These are phyloP conservation scores for Rhynchomys soricoides DNA, from an alignment of 2,113 vertebrate species.

Conservation along the genomic window DNA sequence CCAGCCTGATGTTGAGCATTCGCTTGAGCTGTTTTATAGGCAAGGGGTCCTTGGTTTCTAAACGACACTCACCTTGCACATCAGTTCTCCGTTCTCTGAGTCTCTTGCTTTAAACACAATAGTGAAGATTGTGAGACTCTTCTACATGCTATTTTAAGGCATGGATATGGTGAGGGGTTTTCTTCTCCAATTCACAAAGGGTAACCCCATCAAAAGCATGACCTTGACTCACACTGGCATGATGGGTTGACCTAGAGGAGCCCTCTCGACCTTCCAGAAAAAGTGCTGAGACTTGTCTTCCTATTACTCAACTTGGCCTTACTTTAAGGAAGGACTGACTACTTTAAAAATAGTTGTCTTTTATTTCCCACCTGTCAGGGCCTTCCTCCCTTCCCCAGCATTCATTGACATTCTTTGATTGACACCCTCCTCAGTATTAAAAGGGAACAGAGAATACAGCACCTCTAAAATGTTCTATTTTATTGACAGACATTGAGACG, in stretches of 20 bases:
- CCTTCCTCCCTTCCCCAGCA: conserved; percentile 36
- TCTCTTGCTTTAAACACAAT: conserved; percentile 23
- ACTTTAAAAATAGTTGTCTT: conserved; percentile 65
- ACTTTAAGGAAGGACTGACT: conserved; percentile 54
- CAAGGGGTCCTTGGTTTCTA: neutral
- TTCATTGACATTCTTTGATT: conserved; percentile 42
- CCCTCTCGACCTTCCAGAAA: conserved; percentile 1
- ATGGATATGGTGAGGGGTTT: conserved; percentile 56
- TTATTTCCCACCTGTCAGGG: conserved; percentile 65
- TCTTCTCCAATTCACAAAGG: conserved; percentile 68
- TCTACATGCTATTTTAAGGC: conserved; percentile 31
- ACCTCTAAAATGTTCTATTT: conserved; percentile 49
- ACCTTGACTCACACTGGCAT: neutral
- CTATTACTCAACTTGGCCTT: conserved; percentile 21
- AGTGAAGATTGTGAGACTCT: conserved; percentile 7
- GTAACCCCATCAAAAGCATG: neutral
- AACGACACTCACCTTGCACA: neutral
- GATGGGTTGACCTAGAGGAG: conserved; percentile 41
- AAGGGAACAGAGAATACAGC: neutral
- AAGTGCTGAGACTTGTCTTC: conserved; percentile 11
- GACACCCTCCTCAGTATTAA: neutral
- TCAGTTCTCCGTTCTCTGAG: neutral
- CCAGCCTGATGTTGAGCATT: neutral
- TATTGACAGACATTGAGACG: neutral
- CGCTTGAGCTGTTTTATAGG: neutral